Conservation (phyloP, 1,140 invertebrate genomes). For the Wiebesia pumilae region DNA sequence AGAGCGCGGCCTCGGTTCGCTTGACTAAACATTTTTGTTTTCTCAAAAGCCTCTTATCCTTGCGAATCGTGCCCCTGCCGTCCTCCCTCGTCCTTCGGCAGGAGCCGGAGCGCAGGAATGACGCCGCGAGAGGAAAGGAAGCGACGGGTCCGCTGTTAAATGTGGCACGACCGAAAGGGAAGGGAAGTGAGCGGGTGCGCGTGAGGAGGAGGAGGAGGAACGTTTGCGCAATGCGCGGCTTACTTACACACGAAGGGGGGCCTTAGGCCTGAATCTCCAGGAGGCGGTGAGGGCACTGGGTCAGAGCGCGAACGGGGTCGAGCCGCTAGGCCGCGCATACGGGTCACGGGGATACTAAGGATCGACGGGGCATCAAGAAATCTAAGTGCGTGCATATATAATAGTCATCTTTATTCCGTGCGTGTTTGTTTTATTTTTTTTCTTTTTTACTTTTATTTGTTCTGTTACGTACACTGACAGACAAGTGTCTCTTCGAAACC, state of each 20-base stretch:
- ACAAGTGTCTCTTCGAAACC: conserved; percentile 52
- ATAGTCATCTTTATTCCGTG: conserved; percentile 62
- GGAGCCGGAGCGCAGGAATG: no score
- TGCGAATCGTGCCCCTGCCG: background rate
- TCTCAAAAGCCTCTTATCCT: background rate
- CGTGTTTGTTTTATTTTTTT: conserved; percentile 8
- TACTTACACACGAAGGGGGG: no score
- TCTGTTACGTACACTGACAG: conserved; percentile 51
- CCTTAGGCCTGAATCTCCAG: background rate
- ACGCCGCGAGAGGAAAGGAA: background rate
- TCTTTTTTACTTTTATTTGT: conserved; percentile 26
- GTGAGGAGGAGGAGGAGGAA: background rate
- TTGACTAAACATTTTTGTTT: background rate
- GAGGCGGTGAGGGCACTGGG: conserved; percentile 59
- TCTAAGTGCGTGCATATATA: conserved; percentile 51
- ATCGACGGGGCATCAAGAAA: background rate
- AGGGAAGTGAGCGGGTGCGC: background rate
- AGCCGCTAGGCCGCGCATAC: conserved; percentile 63
- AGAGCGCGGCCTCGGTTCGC: background rate
- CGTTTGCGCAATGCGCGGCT: background rate
- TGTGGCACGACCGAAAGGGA: conserved; percentile 21
- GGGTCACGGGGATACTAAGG: conserved; percentile 53
- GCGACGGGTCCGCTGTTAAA: background rate
- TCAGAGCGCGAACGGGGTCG: conserved; percentile 69
- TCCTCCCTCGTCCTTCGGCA: no score